Base-by-base conservation (phyloP, 2,888 invertebrate species). In the Nomada fabriciana region DNA sequence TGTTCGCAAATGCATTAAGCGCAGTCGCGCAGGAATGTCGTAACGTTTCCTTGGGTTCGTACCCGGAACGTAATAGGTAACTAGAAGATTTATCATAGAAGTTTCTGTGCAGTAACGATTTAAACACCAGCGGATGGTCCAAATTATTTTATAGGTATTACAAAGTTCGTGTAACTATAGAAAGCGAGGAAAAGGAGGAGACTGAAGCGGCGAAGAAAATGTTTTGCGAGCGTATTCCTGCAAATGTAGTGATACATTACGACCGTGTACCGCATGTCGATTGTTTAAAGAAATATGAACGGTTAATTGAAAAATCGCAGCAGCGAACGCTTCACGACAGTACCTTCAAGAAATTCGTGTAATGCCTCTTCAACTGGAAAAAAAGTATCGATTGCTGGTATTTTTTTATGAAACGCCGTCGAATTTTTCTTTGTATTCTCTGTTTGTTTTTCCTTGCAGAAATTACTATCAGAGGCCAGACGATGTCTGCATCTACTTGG, bases 41-140 rank as follows among this genome's bases (percentile, higher is more conserved):
- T 13, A 83, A 92, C 64, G 95, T 95, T 53, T 92, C 94, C 61
- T 94, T 95, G 89, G 95, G 95, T 55, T 95, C 95, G 52, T 95
- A 95, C 91, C 95, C 95, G 15, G 94, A 94, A 86, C 86, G 93
- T 76, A 92, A 90, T 86, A 93, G 93, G 95, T 95, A 92, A 90
- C 94, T 95, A 92, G 89, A 25, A 20, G 36, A 52, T n/a, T 15
- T 13, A 5, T 5, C 13, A 43, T 18, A 42, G 5, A 15, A 20
- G n/a, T 67, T 71, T 55, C 10, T 42, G 23, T 57, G 5, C 13
- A 2, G 7, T 4, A 53, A 10, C 2, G 2, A 52, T 61, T 68
- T 36, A 55, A 13, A 61, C 25, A 50, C 59, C 59, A 25, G n/a
- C 53, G 52, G 15, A 57, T 20, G 36, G 63, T 2, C 36, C 43